Evolutionary conservation across 2,888 invertebrate genomes (phyloP), one percentile per base, ranked within the genome.

Genomic region (Spodoptera littoralis): DNA sequence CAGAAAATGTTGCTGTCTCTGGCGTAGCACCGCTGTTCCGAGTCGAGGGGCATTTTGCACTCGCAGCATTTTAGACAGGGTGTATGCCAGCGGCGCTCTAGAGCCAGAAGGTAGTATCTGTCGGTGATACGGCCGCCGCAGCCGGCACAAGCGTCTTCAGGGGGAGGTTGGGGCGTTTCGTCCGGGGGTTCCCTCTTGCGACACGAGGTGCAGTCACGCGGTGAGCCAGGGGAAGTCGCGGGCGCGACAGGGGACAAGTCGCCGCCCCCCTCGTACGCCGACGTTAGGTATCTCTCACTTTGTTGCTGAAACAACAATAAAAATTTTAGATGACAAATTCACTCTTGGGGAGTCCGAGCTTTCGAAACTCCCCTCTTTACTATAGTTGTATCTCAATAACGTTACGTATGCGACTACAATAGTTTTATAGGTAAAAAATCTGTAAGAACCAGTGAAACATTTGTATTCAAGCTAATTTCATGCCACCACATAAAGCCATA

Each of bases 1-100:
- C 99, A 99, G 94, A 98, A 99, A 84, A 99, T 98, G 89, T 97
- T 97, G 83, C 98, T 98, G 90, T 98, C 98, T 79, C 98, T 96
- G 75, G 98, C 97, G 91, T 98, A 99, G 93, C 99, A 99, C 79
- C 98, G 97, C 87, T 97, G 96, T 90, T 99, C 98, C 1, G 98
- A 97, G 90, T 99, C 99, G 79, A 99, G 95, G 4, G 97, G 97
- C 92, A 97, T 96, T 84, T 97, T 96, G 92, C 99, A 99, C 89
- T 98, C 97, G 87, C 97, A 97, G 92, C 99, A 99, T 88, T 98
- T 96, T 43, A 99, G 95, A 88, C 99, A 99, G 64, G 97, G 96
- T 51, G 97, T 97, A 90, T 99, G 99, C 99, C 99, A 99, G 90
- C 98, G 96, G 85, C 98, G 96, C 92, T 98, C 98, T 76, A 98